Evolutionary conservation across 2,113 vertebrate genomes (phyloP).

Genomic region (Mustela lutreola): DNA sequence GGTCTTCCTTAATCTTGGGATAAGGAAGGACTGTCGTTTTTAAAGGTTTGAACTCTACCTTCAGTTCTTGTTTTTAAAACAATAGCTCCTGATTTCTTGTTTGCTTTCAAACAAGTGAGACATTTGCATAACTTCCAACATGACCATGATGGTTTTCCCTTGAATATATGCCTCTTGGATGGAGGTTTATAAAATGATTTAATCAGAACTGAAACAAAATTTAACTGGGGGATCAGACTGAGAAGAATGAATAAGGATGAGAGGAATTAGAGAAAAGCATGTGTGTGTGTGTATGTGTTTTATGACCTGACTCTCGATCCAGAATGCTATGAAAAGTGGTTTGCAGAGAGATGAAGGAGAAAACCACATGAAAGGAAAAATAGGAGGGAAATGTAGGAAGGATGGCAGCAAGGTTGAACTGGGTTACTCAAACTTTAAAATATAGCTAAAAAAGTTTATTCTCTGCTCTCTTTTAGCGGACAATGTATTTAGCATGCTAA

Average conservation of each 20-base stretch:
- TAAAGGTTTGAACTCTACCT: background rate
- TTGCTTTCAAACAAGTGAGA: background rate
- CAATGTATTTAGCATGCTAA: background rate
- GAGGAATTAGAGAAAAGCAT: background rate
- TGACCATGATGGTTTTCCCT: background rate
- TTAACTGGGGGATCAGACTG: background rate
- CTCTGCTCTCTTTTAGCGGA: background rate
- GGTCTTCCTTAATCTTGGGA: background rate
- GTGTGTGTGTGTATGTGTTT: background rate
- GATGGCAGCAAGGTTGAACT: background rate
- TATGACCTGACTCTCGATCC: background rate
- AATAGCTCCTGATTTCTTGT: background rate
- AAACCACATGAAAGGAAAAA: background rate
- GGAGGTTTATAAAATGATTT: background rate
- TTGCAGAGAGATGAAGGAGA: background rate
- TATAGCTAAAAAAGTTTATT: background rate
- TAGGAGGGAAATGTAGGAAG: background rate
- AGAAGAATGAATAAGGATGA: background rate
- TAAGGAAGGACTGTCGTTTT: background rate
- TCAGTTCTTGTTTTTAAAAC: background rate
- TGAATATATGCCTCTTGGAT: background rate
- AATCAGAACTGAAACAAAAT: background rate
- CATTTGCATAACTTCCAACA: background rate
- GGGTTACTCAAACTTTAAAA: background rate
- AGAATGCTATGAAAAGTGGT: background rate